Base-by-base conservation (phyloP, 2,888 invertebrate genomes). In the Drosophila sordidapex region DNA sequence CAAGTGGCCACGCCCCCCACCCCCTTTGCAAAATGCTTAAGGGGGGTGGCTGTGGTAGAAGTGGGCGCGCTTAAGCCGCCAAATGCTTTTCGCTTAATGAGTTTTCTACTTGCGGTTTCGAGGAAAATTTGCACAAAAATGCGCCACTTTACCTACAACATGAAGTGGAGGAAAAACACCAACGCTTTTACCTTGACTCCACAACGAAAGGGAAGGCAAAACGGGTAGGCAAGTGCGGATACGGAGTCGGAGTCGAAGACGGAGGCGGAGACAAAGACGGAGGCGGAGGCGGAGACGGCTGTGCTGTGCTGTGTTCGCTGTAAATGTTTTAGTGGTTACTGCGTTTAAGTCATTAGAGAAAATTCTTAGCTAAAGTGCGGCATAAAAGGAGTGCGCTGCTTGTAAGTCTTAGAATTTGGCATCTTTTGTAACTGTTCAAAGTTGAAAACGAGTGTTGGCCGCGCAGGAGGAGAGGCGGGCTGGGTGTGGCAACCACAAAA, bases 271-370 rank as follows among this genome's bases (percentile, higher is more conserved):
- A 21, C 49, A 43, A 56, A 27, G 52, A 21, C 49, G 48, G 60
- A 27, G 57, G n/a, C 13, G 35, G 53, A 46, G 51, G 21, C 57
- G 40, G 48, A 52, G 58, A 49, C 27, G 18, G 25, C 35, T 53
- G 21, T 53, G 25, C 36, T 51, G n/a, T 58, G 73, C 68, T 70
- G 70, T 79, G 81, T 74, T 73, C 73, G 89, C 74, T 86, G 87
- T 83, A 88, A 87, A 83, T 82, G 87, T 82, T 82, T 87, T 80
- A 87, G 87, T 82, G 90, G 89, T 82, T 89, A 70, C 87, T 78
- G 89, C 85, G 85, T 88, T 90, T 87, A 89, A 85, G 89, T 86
- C 90, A 90, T 89, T 85, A 88, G 90, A 78, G 76, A 81, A 88
- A 90, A 88, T 90, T 85, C 90, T 69, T 90, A 74, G 78, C 82